phyloP scores from a whole-genome alignment of 2,888 invertebrate species.

The Xylocampa areola region DNA sequence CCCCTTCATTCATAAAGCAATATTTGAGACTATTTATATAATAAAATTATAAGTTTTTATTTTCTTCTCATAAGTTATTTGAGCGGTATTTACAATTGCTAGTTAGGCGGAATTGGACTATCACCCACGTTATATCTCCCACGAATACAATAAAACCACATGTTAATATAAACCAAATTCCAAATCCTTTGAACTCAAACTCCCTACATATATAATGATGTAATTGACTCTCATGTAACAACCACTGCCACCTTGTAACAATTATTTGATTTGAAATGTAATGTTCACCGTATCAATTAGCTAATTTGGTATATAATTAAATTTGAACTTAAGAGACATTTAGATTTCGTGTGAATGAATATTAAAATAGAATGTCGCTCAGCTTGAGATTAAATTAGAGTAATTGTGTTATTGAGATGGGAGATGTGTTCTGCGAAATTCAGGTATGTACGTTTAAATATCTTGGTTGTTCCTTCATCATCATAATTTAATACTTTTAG shows the following conservation, averaged over 20 bases:
- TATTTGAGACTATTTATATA: no score
- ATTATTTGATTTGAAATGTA: conserved; percentile 14
- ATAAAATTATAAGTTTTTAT: no score
- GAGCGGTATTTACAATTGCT: no score
- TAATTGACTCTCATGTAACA: conserved; percentile 9
- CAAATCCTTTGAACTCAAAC: conserved; percentile 1
- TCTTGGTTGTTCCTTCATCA: neutral
- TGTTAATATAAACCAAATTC: neutral
- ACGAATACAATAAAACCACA: neutral
- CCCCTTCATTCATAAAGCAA: no score
- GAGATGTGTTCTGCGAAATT: neutral
- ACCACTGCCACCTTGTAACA: conserved; percentile 1
- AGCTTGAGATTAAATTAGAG: conserved; percentile 2
- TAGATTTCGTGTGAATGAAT: conserved; percentile 8
- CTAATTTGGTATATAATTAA: conserved; percentile 28
- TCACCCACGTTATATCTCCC: no score
- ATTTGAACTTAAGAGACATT: conserved; percentile 10
- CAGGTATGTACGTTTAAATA: neutral
- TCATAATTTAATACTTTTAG: no score
- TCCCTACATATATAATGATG: neutral
- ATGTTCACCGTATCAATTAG: conserved; percentile 28
- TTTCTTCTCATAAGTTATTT: no score
- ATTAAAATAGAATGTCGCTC: conserved; percentile 9
- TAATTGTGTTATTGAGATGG: conserved; percentile 9
- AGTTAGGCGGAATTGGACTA: no score